These are phyloP conservation scores for Zelostemma sp. DNA, from an alignment of 1,140 invertebrate species.

Conservation along the genomic window DNA sequence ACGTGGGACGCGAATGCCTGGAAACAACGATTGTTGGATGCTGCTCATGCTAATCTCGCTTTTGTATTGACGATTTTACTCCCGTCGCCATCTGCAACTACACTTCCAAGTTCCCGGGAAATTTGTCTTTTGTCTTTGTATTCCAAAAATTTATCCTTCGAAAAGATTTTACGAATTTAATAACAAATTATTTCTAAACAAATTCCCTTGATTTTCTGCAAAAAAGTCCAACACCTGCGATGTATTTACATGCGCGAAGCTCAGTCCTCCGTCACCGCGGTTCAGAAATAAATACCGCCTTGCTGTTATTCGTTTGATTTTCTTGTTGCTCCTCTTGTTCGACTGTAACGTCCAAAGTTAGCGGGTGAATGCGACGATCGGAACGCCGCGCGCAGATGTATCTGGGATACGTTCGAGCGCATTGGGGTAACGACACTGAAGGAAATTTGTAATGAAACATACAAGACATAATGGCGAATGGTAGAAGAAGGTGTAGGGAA, in stretches of 20 bases:
- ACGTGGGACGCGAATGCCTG: conserved; percentile 41
- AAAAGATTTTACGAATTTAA: too few species aligned
- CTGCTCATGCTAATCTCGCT: conserved; percentile 49
- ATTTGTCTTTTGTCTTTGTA: too few species aligned
- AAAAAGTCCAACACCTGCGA: conserved; percentile 4
- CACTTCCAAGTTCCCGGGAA: too few species aligned
- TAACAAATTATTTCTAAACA: too few species aligned
- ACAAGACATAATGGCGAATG: conserved; percentile 60
- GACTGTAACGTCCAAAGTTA: too few species aligned
- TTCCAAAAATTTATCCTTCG: too few species aligned
- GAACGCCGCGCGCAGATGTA: conserved; percentile 9
- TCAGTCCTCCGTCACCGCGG: conserved; percentile 15
- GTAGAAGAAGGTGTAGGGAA: conserved; percentile 30
- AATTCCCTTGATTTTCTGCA: too few species aligned
- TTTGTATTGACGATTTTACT: conserved; percentile 33
- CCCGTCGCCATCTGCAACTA: too few species aligned
- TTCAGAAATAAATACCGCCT: conserved; percentile 17
- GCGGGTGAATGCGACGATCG: conserved; percentile 6
- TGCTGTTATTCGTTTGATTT: conserved; percentile 21
- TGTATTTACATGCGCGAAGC: conserved; percentile 12
- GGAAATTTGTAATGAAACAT: conserved; percentile 66
- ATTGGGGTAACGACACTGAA: conserved; percentile 50
- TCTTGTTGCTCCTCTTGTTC: conserved; percentile 8
- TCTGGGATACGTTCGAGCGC: conserved; percentile 10
- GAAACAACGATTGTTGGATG: conserved; percentile 42